Evolutionary conservation across 2,888 invertebrate species (phyloP), one percentile per base, ranked within the genome.

Genomic region (Orthonevra nobilis): DNA sequence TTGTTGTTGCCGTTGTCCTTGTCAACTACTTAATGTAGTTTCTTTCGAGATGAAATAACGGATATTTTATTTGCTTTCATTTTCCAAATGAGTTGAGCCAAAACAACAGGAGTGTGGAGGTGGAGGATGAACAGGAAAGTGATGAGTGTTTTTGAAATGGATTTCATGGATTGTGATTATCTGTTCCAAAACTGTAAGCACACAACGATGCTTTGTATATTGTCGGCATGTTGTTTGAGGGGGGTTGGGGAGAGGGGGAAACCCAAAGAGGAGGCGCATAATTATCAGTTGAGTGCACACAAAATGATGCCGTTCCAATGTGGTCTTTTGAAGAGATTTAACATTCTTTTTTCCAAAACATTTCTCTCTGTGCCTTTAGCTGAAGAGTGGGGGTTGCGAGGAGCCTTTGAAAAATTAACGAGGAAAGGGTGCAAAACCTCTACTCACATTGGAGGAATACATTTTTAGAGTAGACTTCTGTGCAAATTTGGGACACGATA

Each of bases 1-100:
- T n/a, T n/a, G n/a, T n/a, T n/a, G n/a, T n/a, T n/a, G n/a, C n/a
- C n/a, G n/a, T n/a, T n/a, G n/a, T n/a, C n/a, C n/a, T n/a, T n/a
- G n/a, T n/a, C 34, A 12, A 48, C 17, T 48, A 40, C 40, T 52
- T 58, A 48, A 58, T 56, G 56, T 68, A 68, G 68, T 77, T 69
- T n/a, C n/a, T n/a, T n/a, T 63, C 30, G 28, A 42, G 32, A 58
- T 30, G 42, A 52, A 56, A 48, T 69, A 54, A 75, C 61, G 48
- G 50, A 70, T 56, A 72, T 77, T 77, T 63, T 77, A 77, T 77
- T 70, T 70, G 70, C 72, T 77, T 77, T 77, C 77, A 79, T 79
- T 79, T 79, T 79, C 77, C 77, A 73, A 79, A 66, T 79, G 77
- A 79, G 66, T 72, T 60, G 52, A 52, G 50, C 26, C 26, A 56